phyloP scores from a whole-genome alignment of 2,113 vertebrate species.

The Carollia perspicillata region DNA sequence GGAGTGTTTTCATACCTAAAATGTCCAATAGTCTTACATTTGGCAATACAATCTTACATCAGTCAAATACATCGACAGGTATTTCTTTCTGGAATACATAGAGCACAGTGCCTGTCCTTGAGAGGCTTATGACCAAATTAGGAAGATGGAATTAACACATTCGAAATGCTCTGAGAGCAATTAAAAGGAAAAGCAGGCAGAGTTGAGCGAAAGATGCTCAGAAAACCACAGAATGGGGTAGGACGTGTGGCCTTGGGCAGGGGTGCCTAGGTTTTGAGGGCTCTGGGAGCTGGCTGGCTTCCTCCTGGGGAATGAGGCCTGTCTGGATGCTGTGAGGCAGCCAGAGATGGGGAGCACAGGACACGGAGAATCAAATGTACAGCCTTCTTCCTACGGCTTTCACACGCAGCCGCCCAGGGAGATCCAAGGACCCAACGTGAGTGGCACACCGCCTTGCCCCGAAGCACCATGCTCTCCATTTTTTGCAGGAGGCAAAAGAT shows the following conservation, averaged over 20 bases:
- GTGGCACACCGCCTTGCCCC: not conserved
- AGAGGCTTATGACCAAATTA: not conserved
- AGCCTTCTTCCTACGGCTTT: not conserved
- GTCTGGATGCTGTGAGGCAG: not conserved
- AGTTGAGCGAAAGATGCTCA: not conserved
- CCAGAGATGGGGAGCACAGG: too few species aligned
- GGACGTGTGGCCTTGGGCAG: not conserved
- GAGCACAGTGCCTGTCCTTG: not conserved
- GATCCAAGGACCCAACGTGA: not conserved
- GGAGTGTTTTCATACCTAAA: not conserved
- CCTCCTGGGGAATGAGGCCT: not conserved
- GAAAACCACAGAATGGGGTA: not conserved
- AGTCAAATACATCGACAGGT: not conserved
- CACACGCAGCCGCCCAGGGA: not conserved
- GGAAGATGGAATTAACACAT: not conserved
- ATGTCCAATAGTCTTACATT: not conserved
- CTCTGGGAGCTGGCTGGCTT: not conserved
- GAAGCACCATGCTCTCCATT: not conserved
- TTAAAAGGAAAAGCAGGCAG: not conserved
- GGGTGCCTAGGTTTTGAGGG: not conserved
- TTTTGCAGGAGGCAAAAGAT: not conserved
- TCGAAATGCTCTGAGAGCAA: not conserved
- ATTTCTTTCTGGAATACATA: not conserved
- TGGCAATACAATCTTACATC: not conserved
- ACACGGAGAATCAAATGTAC: rapidly evolving